Base-by-base conservation (phyloP, 2,888 invertebrate species). In the Hololepta plana region DNA sequence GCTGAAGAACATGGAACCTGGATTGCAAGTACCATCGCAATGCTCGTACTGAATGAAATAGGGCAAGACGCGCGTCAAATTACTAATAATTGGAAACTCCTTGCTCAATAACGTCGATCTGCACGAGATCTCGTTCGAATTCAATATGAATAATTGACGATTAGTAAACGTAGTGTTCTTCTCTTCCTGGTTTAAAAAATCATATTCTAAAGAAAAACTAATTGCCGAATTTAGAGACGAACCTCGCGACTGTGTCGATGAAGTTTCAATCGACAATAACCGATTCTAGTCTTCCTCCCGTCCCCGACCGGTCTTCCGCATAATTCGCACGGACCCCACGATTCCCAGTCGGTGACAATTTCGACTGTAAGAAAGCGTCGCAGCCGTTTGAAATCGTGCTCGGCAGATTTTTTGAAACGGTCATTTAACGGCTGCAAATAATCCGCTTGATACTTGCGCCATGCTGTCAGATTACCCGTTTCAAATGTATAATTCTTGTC, bases 271-370 rank as follows among this genome's bases (percentile, higher is more conserved):
- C 61, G 51, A 40, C 68, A 70, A 21, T 46, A 52, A 8, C 63
- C 67, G 27, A 43, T 45, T 34, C 58, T 55, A 22, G 51, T 51
- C 38, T 43, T 47, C 20, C 51, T 34, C 17, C 63, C 60, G 22
- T 49, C 40, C 12, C 48, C 47, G 33, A 45, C 45, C 5, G 51
- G 45, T 23, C 49, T 38, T 6, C 51, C 48, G 35, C 62, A 60
- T 11, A 54, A 46, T 36, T 60, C 55, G 38, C 69, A 69, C n/a
- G 49, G 41, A 3, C 62, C 45, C 64, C 65, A 67, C 3, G 51
- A 39, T 27, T 53, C 55, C 66, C 64, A 67, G 37, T 59, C 53
- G 3, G 60, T 60, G 12, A 54, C 38, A 15, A 65, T 33, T 42
- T 60, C 59, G 27, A 65, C 45, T 28, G 55, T 54, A 26, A 51